phyloP scores from a whole-genome alignment of 2,888 invertebrate genomes.

The Pristionchus mayeri region DNA sequence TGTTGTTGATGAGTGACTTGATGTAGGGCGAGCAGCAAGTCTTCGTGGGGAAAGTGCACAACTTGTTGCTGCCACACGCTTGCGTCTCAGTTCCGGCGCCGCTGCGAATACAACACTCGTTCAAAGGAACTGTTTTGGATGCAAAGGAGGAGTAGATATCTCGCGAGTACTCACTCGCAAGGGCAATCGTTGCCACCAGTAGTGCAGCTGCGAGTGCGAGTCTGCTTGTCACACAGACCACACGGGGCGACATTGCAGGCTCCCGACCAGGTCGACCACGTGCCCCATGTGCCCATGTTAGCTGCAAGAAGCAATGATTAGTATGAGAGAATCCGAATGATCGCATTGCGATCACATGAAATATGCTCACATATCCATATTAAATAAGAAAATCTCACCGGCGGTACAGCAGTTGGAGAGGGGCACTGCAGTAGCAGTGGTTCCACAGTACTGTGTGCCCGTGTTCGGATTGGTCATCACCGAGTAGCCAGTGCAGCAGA shows the following conservation, averaged over 20 bases:
- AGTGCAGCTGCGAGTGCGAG: conserved; percentile 25
- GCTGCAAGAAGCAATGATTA: neutral
- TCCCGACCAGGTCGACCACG: conserved; percentile 1
- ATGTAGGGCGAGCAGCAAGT: conserved; percentile 44
- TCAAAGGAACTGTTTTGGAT: too few relatives aligned
- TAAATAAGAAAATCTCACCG: neutral
- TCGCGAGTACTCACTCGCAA: conserved; percentile 21
- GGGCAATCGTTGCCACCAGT: neutral
- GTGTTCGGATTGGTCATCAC: neutral
- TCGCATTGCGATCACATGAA: too few relatives aligned
- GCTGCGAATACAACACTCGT: too few relatives aligned
- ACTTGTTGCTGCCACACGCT: conserved; percentile 19
- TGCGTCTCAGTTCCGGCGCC: conserved; percentile 3
- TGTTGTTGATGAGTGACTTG: conserved; percentile 6
- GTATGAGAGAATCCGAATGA: too few relatives aligned
- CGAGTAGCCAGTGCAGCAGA: neutral
- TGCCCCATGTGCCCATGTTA: conserved; percentile 20
- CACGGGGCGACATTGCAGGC: conserved; percentile 5
- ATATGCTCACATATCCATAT: too few relatives aligned
- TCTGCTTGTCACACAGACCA: conserved; percentile 34
- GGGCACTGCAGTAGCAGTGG: neutral
- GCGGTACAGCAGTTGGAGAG: neutral
- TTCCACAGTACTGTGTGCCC: neutral
- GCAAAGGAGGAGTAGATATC: neutral
- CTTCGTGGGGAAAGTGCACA: conserved; percentile 33